These are phyloP conservation scores for Horisme vitalbata DNA, from an alignment of 2,888 invertebrate species.

Conservation along the genomic window DNA sequence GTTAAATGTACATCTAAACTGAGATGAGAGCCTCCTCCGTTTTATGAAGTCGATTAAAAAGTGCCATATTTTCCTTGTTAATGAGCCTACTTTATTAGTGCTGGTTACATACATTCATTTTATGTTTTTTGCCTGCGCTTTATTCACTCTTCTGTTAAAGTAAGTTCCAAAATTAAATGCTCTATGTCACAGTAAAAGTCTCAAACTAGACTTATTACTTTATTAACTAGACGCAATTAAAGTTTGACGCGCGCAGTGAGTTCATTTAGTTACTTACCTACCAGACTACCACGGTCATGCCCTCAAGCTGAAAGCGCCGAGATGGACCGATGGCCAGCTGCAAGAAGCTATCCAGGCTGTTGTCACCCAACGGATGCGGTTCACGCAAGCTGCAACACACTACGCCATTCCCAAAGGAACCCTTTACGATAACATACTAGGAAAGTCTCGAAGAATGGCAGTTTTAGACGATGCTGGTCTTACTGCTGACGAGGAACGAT, in stretches of 20 bases:
- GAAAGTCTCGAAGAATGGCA: slow-evolving; percentile 90
- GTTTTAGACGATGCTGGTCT: slow-evolving; percentile 87
- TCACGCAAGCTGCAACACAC: slow-evolving; percentile 88
- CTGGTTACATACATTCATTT: background rate
- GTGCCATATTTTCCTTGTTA: no score
- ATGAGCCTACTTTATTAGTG: no score
- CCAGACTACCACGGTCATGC: slow-evolving; percentile 83
- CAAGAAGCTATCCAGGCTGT: slow-evolving; percentile 90
- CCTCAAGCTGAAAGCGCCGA: slow-evolving; percentile 88
- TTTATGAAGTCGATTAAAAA: no score
- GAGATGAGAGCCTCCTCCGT: no score
- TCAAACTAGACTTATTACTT: background rate
- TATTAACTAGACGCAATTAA: slow-evolving; percentile 1
- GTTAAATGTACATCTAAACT: no score
- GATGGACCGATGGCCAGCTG: slow-evolving; percentile 89
- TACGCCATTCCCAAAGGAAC: slow-evolving; percentile 90
- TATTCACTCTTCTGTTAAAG: no score
- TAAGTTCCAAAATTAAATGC: background rate
- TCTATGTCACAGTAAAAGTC: no score
- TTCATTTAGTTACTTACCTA: slow-evolving; percentile 56
- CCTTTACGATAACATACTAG: slow-evolving; percentile 89
- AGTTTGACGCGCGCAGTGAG: slow-evolving; percentile 8
- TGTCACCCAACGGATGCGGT: slow-evolving; percentile 89
- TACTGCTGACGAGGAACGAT: slow-evolving; percentile 83
- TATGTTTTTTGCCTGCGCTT: background rate